Conservation (phyloP, 2,797 vertebrate genomes). For the Perodicticus potto region DNA sequence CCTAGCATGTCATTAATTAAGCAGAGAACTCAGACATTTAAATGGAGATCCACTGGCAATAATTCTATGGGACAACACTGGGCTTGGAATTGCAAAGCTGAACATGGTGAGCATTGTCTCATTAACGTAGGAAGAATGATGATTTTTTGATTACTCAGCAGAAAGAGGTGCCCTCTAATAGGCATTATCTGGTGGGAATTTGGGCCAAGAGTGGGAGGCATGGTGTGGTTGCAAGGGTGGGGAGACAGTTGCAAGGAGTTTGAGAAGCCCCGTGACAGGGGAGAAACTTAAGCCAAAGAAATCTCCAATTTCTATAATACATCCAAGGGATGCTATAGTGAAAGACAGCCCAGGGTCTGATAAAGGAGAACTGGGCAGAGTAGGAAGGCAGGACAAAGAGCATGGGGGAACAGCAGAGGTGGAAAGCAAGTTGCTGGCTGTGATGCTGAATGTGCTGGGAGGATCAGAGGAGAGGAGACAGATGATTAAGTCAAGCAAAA, state of each 20-base stretch:
- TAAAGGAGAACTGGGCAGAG: neutral
- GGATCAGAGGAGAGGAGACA: neutral
- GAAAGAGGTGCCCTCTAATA: neutral
- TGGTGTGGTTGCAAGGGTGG: accelerated
- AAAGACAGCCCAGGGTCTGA: accelerated
- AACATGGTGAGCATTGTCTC: constrained; percentile 55
- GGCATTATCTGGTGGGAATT: neutral
- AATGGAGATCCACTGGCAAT: constrained; percentile 77
- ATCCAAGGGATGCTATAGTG: neutral
- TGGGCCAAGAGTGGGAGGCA: neutral
- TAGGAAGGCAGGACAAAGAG: too few species aligned
- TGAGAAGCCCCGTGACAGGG: neutral
- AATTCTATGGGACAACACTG: constrained; percentile 69
- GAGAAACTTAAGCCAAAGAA: neutral
- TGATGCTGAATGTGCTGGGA: accelerated
- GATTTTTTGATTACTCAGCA: neutral
- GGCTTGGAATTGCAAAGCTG: constrained; percentile 39
- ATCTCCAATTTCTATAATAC: neutral
- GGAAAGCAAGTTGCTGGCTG: neutral
- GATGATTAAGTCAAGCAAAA: neutral
- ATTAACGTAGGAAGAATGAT: constrained; percentile 18
- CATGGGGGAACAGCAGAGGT: neutral
- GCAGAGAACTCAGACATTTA: constrained; percentile 63
- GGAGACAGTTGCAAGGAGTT: neutral
- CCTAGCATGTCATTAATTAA: constrained; percentile 57